Evolutionary conservation across 2,113 vertebrate genomes (phyloP), one percentile per base, ranked within the genome.

Genomic region (Oplegnathus fasciatus): DNA sequence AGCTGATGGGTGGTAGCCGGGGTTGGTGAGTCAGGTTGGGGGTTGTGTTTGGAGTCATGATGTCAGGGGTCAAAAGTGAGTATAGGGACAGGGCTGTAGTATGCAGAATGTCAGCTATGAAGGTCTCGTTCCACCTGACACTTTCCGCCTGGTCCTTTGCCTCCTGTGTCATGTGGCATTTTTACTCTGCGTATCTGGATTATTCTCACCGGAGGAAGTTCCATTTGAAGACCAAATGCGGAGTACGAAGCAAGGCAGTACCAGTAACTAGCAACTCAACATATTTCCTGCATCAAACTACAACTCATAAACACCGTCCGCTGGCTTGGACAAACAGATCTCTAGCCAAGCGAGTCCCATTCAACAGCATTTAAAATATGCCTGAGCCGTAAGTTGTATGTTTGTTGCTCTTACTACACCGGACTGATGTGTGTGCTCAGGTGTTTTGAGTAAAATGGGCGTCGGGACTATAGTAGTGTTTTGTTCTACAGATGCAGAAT

Each of bases 21-120:
- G 14, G 10, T 46, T 61, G 42, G 57, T 70, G n/a, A 65, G 86
- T 67, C 58, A 75, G 55, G 30, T 40, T 86, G 52, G 28, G 85
- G 65, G 61, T n/a, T n/a, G n/a, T 54, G 46, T 78, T 42, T 58
- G 32, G 37, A 46, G 37, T 74, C 52, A 72, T 46, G 13, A 44
- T 82, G 64, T 68, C n/a, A 70, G 28, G 37, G 55, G 84, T 87
- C 65, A 88, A 70, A 82, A 67, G 69, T 81, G 75, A 75, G 68
- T 73, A 80, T 26, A 86, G 77, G 88, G 75, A 61, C 65, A 76
- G 40, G 20, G 55, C 44, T 80, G 15, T 57, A 44, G 58, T n/a
- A 73, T 70, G 78, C 52, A 86, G 78, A 76, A 82, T 83, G 81
- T 52, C 80, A 78, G 70, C 75, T 72, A 26, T 65, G 55, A 84